Evolutionary conservation across 2,797 vertebrate species (phyloP).

Genomic region (Hippoglossus hippoglossus): DNA sequence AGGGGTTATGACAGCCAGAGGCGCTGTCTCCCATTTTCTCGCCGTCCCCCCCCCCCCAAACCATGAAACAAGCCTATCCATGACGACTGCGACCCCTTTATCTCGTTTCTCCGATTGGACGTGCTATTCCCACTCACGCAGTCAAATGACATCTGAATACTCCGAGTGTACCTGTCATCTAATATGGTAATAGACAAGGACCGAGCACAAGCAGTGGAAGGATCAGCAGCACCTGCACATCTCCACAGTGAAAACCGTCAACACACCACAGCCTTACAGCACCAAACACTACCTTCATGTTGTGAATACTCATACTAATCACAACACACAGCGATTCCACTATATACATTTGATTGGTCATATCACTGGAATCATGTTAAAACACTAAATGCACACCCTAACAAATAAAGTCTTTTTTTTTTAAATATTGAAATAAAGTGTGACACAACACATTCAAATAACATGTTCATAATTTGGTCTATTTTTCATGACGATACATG

Average conservation of each 20-base stretch:
- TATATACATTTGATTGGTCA: slow-evolving; percentile 6
- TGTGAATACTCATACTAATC: slow-evolving; percentile 24
- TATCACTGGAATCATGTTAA: slow-evolving; percentile 1
- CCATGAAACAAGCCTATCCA: slow-evolving; percentile 71
- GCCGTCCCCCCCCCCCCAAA: slow-evolving; percentile 58
- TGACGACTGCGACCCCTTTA: slow-evolving; percentile 61
- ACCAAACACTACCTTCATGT: slow-evolving; percentile 16
- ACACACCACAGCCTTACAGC: slow-evolving; percentile 27
- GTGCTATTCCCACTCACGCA: slow-evolving; percentile 42
- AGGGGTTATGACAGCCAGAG: slow-evolving; percentile 77
- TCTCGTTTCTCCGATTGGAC: slow-evolving; percentile 59
- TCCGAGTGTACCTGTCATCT: slow-evolving; percentile 56
- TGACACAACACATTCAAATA: slow-evolving; percentile 18
- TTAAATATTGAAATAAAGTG: not conserved
- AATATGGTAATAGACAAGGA: slow-evolving; percentile 49
- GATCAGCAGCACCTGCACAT: slow-evolving; percentile 33
- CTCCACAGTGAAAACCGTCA: slow-evolving; percentile 20
- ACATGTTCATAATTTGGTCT: slow-evolving; percentile 12
- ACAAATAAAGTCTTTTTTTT: slow-evolving; percentile 28
- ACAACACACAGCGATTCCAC: slow-evolving; percentile 2
- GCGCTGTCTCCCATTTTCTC: slow-evolving; percentile 72
- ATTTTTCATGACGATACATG: not conserved
- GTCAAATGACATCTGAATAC: slow-evolving; percentile 47
- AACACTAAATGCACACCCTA: slow-evolving; percentile 1
- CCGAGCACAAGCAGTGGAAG: slow-evolving; percentile 40